phyloP scores from a whole-genome alignment of 2,797 vertebrate species.

The Malacoraja senta region DNA sequence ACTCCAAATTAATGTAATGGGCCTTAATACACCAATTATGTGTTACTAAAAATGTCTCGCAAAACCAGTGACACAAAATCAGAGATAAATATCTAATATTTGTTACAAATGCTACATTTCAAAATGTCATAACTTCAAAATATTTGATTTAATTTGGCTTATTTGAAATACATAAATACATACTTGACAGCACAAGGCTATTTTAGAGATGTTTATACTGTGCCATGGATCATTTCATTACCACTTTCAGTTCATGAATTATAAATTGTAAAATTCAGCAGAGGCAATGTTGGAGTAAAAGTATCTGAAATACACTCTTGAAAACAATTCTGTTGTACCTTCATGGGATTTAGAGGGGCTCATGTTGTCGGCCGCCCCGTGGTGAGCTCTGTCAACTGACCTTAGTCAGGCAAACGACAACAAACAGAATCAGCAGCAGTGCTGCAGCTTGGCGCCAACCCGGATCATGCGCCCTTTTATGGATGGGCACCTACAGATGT shows the following conservation, averaged over 20 bases:
- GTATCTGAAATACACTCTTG: background rate
- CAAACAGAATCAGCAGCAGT: too few species aligned
- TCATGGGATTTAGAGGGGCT: too few species aligned
- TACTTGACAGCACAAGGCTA: background rate
- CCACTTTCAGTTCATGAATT: background rate
- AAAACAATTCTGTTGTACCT: too few species aligned
- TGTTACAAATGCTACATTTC: background rate
- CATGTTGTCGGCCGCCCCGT: too few species aligned
- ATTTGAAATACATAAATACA: background rate
- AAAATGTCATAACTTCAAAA: conserved; percentile 8
- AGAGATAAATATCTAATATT: background rate
- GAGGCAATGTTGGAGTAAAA: background rate
- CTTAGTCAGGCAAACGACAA: too few species aligned
- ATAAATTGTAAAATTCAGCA: background rate
- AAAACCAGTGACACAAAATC: background rate
- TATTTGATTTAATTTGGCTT: background rate
- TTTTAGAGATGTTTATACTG: background rate
- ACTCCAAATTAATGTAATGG: background rate
- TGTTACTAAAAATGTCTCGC: background rate
- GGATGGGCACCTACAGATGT: too few species aligned
- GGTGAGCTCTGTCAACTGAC: too few species aligned
- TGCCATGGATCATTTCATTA: background rate
- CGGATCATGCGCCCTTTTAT: too few species aligned
- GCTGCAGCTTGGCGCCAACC: too few species aligned
- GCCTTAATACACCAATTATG: background rate